Percentiles rank a stretch among this genome's conserved stretches.
Evolutionary conservation across 2,797 vertebrate species (phyloP).

Genomic region (Menidia menidia): DNA sequence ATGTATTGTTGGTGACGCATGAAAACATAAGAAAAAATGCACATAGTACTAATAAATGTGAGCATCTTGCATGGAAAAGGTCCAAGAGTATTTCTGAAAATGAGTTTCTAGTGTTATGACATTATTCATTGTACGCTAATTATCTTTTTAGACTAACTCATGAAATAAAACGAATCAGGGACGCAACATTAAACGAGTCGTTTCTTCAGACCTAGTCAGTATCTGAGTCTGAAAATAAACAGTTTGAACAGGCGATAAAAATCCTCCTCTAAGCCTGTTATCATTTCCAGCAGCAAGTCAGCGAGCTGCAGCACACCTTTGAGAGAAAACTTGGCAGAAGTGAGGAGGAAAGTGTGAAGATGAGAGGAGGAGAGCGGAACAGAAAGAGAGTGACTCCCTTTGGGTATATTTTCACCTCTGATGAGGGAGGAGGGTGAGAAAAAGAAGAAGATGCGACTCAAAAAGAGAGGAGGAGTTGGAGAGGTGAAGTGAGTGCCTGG

Average conservation of each 20-base stretch:
- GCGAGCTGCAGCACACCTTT: conserved; percentile 61
- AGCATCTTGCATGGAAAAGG: no score
- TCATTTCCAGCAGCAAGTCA: conserved; percentile 51
- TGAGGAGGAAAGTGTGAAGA: conserved; percentile 67
- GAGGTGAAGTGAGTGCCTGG: neutral
- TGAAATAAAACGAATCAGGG: neutral
- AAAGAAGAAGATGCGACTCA: conserved; percentile 10
- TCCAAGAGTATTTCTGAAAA: no score
- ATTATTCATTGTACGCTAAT: neutral
- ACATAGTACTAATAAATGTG: no score
- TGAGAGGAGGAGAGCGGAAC: conserved; percentile 24
- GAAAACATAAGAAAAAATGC: no score
- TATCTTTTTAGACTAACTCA: neutral
- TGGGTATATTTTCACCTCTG: conserved; percentile 69
- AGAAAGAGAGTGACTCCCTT: conserved; percentile 50
- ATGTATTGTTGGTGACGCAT: no score
- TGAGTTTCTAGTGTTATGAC: neutral
- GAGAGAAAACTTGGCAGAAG: conserved; percentile 60
- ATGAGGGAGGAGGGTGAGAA: conserved; percentile 59
- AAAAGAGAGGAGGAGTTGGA: conserved; percentile 7
- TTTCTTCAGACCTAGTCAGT: conserved; percentile 5
- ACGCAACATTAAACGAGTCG: neutral
- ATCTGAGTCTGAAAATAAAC: conserved; percentile 47
- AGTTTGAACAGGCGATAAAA: conserved; percentile 44
- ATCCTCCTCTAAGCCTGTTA: conserved; percentile 45